Percentiles rank a stretch among this genome's conserved stretches.
Conservation (phyloP, 2,113 vertebrate genomes). For the Colistium nudipinnis region DNA sequence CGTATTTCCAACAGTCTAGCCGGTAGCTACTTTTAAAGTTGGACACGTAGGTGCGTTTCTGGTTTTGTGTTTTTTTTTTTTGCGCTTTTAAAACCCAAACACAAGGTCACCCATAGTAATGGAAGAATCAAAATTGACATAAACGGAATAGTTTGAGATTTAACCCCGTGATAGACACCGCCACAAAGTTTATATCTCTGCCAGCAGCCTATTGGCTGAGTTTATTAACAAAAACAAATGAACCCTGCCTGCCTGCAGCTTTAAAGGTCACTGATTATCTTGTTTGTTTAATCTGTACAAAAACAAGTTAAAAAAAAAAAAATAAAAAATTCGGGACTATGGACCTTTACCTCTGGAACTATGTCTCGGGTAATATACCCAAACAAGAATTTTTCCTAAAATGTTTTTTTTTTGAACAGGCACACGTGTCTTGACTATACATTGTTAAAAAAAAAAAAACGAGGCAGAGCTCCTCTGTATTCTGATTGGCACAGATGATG, state of each 20-base stretch:
- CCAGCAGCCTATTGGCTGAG: neutral
- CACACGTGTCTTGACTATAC: neutral
- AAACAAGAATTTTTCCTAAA: neutral
- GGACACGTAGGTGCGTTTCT: neutral
- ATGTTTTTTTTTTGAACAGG: neutral
- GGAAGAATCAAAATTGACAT: neutral
- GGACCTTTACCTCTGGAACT: neutral
- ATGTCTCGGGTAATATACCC: neutral
- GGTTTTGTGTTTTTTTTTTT: slow-evolving; percentile 3
- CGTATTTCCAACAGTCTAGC: too few species aligned
- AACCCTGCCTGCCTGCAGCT: neutral
- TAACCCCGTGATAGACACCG: too few species aligned
- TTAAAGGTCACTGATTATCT: neutral
- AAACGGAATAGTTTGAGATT: slow-evolving; percentile 22
- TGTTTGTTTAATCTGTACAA: neutral
- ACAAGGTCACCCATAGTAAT: neutral
- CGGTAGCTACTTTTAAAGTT: slow-evolving; percentile 30
- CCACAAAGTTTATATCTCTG: too few species aligned
- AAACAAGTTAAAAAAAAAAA: neutral
- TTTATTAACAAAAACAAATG: neutral
- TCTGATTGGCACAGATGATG: neutral
- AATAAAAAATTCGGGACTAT: neutral
- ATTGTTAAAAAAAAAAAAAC: neutral
- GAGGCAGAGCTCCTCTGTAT: neutral
- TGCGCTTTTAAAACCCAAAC: neutral